A percentile compares a stretch with the other conserved stretches of the same genome.
Evolutionary conservation across 1,140 invertebrate genomes (phyloP).

Genomic region (Luehdorfia chinensis): DNA sequence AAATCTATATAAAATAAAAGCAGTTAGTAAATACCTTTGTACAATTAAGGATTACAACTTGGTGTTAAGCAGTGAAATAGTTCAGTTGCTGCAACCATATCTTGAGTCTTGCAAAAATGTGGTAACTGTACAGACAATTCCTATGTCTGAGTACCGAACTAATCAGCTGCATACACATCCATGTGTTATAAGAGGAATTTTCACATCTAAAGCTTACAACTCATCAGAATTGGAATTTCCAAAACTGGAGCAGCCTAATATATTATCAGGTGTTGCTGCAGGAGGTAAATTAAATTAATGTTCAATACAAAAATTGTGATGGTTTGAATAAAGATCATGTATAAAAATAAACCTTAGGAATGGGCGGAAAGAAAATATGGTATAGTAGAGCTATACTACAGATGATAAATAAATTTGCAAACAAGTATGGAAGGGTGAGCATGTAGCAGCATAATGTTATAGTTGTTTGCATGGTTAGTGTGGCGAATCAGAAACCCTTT

Average conservation of each 20-base stretch:
- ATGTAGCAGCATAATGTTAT: too few relatives aligned
- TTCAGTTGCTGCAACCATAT: constrained; percentile 44
- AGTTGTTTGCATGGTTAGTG: too few relatives aligned
- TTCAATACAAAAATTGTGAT: too few relatives aligned
- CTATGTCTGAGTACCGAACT: constrained; percentile 51
- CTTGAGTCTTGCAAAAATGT: constrained; percentile 41
- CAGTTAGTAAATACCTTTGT: constrained; percentile 42
- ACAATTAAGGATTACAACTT: constrained; percentile 51
- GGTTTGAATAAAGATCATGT: neutral
- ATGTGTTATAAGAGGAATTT: constrained; percentile 42
- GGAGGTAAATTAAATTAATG: constrained; percentile 64
- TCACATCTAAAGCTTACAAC: constrained; percentile 28
- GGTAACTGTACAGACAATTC: constrained; percentile 45
- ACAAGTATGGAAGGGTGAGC: too few relatives aligned
- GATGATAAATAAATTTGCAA: too few relatives aligned
- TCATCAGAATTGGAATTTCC: constrained; percentile 27
- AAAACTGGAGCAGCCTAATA: constrained; percentile 64
- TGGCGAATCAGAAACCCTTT: too few relatives aligned
- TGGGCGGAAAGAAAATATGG: neutral
- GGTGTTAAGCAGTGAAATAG: constrained; percentile 48
- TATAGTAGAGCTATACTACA: too few relatives aligned
- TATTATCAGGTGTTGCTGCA: constrained; percentile 56
- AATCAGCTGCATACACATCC: constrained; percentile 22
- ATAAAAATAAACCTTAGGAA: neutral
- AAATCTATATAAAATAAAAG: constrained; percentile 39